These are phyloP conservation scores for Caenorhabditis becei DNA, from an alignment of 2,888 invertebrate species.

Conservation along the genomic window DNA sequence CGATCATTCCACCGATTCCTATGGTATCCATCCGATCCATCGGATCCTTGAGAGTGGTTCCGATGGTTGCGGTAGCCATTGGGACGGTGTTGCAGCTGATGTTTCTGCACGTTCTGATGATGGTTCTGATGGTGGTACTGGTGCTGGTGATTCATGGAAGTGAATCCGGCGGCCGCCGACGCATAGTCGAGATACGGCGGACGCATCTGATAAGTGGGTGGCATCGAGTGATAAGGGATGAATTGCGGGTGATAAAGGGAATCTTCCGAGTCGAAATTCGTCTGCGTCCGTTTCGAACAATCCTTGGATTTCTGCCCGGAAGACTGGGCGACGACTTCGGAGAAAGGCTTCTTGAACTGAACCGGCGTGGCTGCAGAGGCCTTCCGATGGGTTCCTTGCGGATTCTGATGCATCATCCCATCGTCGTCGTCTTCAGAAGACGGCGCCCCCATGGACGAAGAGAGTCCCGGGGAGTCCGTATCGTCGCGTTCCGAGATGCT, in stretches of 20 bases:
- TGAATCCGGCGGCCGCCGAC: neutral
- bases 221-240: too few species aligned
- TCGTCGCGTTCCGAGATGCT: constrained; percentile 54
- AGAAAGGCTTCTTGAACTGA: constrained; percentile 56
- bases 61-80: constrained; percentile 14
- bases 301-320: constrained; percentile 30
- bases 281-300: constrained; percentile 31
- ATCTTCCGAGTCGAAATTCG: constrained; percentile 17
- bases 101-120: neutral
- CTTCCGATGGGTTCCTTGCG: too few species aligned
- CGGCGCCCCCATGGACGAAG: constrained; percentile 25
- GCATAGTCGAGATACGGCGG: neutral
- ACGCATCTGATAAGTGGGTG: too few species aligned
- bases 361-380: neutral
- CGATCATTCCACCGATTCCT: neutral
- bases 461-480: constrained; percentile 47
- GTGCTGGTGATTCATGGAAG: neutral
- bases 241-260: neutral
- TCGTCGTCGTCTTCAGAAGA: constrained; percentile 55
- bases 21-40: constrained; percentile 39
- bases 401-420: neutral
- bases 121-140: neutral
- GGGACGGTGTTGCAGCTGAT: neutral
- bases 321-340: constrained; percentile 49
- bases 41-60: constrained; percentile 42